Evolutionary conservation across 2,113 vertebrate species (phyloP).

Genomic region (Eira barbara): DNA sequence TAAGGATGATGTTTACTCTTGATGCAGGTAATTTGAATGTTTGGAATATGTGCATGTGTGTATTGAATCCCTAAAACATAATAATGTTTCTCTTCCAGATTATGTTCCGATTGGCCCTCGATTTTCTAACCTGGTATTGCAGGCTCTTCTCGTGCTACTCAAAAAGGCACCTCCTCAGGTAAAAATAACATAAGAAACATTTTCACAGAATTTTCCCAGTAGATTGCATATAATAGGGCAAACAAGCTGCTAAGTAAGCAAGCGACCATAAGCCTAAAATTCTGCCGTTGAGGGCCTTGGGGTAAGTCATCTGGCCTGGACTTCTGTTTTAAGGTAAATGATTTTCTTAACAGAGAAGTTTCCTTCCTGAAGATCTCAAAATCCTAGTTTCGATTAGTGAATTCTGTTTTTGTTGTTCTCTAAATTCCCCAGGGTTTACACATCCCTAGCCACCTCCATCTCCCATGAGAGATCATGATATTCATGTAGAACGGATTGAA

Average conservation of each 20-base stretch:
- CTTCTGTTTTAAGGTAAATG: conserved; percentile 23
- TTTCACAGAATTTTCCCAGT: background rate
- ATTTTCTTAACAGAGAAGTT: conserved; percentile 31
- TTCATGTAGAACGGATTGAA: background rate
- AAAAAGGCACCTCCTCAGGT: conserved; percentile 97
- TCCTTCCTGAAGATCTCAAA: conserved; percentile 31
- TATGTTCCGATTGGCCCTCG: conserved; percentile 97
- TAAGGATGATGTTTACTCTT: background rate
- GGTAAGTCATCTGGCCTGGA: background rate
- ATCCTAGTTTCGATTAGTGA: background rate
- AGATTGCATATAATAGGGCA: background rate
- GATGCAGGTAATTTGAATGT: background rate
- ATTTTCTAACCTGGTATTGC: conserved; percentile 97
- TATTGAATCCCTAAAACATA: background rate
- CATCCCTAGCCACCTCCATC: background rate
- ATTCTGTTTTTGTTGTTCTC: background rate
- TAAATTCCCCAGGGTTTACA: background rate
- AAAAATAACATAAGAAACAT: conserved; percentile 66
- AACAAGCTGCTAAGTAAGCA: background rate
- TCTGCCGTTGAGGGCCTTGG: background rate
- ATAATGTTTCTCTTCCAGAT: conserved; percentile 84
- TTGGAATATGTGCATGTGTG: background rate
- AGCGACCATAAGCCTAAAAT: background rate
- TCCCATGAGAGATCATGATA: background rate
- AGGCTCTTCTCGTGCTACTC: conserved; percentile 94